A percentile compares a stretch with the other conserved stretches of the same genome.
phyloP scores from a whole-genome alignment of 2,888 invertebrate genomes.

The Pegoplata infirma region DNA sequence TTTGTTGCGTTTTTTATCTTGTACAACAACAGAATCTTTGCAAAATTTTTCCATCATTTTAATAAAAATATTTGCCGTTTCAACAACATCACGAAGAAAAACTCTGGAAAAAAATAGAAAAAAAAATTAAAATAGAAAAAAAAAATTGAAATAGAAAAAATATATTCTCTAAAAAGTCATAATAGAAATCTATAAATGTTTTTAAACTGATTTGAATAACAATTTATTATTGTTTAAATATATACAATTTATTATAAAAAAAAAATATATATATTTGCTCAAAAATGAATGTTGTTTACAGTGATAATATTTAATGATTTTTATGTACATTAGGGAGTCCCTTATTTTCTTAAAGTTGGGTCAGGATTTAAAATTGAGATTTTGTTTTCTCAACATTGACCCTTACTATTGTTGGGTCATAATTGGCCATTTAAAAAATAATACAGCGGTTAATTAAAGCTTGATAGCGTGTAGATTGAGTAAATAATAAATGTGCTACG shows the following conservation, averaged over 20 bases:
- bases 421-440: no score
- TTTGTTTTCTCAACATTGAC: no score
- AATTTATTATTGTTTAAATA: not conserved
- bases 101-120: conserved; percentile 28
- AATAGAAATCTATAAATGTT: not conserved
- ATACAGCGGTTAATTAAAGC: no score
- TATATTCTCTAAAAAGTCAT: no score
- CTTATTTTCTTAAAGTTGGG: no score
- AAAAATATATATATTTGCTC: not conserved
- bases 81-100: conserved; percentile 91
- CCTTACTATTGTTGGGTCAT: no score
- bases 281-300: conserved; percentile 16
- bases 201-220: not conserved
- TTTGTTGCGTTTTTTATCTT: conserved; percentile 80
- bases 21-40: conserved; percentile 83
- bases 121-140: not conserved
- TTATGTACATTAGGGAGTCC: no score
- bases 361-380: no score
- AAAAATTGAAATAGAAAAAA: no score
- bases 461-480: no score
- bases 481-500: no score
- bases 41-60: conserved; percentile 91
- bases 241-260: no score
- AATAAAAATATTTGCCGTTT: conserved; percentile 93
- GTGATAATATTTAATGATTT: conserved; percentile 45